Evolutionary conservation across 2,888 invertebrate species (phyloP), one percentile per base, ranked within the genome.

Genomic region (Platerodrilus igneus): DNA sequence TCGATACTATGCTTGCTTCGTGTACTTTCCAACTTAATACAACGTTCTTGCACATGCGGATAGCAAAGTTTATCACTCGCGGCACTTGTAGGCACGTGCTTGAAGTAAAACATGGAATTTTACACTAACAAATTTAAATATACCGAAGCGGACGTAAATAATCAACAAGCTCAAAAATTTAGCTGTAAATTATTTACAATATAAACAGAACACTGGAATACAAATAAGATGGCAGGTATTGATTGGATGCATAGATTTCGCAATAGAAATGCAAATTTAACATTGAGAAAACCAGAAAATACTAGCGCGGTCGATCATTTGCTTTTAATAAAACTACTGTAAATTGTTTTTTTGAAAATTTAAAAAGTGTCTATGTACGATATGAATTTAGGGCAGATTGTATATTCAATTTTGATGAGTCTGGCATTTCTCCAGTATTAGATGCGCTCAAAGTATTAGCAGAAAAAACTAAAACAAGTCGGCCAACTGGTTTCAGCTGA

Each of bases 401-500:
- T n/a, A 38, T 38, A 11, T 37, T 6, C 14, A 43, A 43, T 13
- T 8, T 32, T 1, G 38, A 43, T 25, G 38, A 38, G 22, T 29
- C 38, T 3, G 38, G 43, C 5, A 45, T 50, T 27, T 37, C 42
- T 7, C 48, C 47, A 6, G 47, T 50, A 16, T 38, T 49, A 30
- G 41, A 38, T 41, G 39, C 49, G 15, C 45, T 48, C 19, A 49
- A 51, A 41, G 32, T 58, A 6, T 43, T 56, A 7, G 47, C 53
- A 13, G 26, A 27, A 15, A 54, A 45, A 44, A 29, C 36, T 4
- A 48, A 50, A 33, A 53, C 60, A 63, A 44, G 60, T 65, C 0
- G 61, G 60, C 6, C 45, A 60, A 31, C 7, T 62, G 0, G 60
- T 60, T 3, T 63, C 63, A n/a, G 59, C 56, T 0, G 65, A 67